phyloP scores from a whole-genome alignment of 2,888 invertebrate species.

The Dermolepida albohirtum region DNA sequence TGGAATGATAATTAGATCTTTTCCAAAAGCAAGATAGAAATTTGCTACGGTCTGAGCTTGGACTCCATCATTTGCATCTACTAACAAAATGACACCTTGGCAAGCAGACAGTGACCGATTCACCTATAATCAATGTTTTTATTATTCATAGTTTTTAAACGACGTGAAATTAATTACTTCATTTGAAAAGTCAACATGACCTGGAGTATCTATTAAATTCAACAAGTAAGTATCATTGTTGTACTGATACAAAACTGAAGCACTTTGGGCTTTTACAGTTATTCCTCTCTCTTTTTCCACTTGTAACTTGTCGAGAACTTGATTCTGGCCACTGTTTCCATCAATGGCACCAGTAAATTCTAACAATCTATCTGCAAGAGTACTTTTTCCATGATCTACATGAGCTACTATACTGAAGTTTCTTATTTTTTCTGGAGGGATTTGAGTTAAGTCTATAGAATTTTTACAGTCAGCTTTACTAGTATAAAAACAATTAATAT shows the following conservation, averaged over 20 bases:
- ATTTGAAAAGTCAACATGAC: constrained; percentile 97
- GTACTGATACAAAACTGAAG: constrained; percentile 83
- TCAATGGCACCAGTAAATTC: constrained; percentile 89
- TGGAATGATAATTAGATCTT: constrained; percentile 86
- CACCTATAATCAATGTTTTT: constrained; percentile 66
- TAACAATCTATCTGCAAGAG: constrained; percentile 93
- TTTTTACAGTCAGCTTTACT: no score
- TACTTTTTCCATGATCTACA: constrained; percentile 98
- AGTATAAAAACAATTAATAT: no score
- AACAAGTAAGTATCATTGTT: constrained; percentile 81
- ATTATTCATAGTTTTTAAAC: not conserved
- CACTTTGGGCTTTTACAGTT: constrained; percentile 98
- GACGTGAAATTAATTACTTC: constrained; percentile 73
- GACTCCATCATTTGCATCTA: constrained; percentile 96
- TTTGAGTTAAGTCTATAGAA: constrained; percentile 50
- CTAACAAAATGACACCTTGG: constrained; percentile 93
- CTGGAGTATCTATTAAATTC: constrained; percentile 97
- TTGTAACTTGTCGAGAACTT: constrained; percentile 82
- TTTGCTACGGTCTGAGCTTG: constrained; percentile 99
- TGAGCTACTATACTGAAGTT: constrained; percentile 99
- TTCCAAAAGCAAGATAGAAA: constrained; percentile 88
- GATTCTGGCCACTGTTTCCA: constrained; percentile 73
- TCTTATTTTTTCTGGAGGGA: constrained; percentile 73
- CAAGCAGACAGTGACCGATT: constrained; percentile 91
- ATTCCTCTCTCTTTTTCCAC: constrained; percentile 97